A percentile compares a stretch with the other conserved stretches of the same genome.
Conservation (phyloP, 2,888 invertebrate genomes). For the Peribatodes rhomboidaria region DNA sequence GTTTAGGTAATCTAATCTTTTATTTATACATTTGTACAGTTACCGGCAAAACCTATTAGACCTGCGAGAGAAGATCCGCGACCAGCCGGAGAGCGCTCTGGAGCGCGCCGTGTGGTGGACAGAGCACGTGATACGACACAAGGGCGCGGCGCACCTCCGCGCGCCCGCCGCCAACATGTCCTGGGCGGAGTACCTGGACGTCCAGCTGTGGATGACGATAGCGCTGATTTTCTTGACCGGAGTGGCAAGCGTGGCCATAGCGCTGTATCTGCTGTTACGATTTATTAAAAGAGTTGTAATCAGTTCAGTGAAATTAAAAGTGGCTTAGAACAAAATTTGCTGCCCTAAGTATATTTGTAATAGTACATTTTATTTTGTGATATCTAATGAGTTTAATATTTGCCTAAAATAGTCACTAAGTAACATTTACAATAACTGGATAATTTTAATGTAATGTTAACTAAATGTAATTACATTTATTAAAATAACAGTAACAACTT, state of each 20-base stretch:
- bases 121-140: conserved; percentile 75
- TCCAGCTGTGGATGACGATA: conserved; percentile 13
- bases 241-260: background rate
- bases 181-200: conserved; percentile 52
- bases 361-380: no score
- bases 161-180: conserved; percentile 64
- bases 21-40: conserved; percentile 29
- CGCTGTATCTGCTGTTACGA: background rate
- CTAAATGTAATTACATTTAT: no score
- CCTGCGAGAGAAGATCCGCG: conserved; percentile 59
- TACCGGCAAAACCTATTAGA: conserved; percentile 51
- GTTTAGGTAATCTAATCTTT: background rate
- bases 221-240: background rate
- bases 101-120: conserved; percentile 80
- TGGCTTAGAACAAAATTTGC: background rate
- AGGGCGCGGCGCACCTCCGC: conserved; percentile 70
- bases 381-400: no score
- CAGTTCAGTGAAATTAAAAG: background rate
- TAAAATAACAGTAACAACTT: no score
- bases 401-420: no score
- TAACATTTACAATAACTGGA: no score
- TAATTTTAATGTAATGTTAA: no score
- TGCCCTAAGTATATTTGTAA: background rate
- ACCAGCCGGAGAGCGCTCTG: conserved; percentile 68
- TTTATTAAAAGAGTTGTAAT: background rate